A percentile compares a stretch with the other conserved stretches of the same genome.
Conservation (phyloP, 2,797 vertebrate species). For the Nothura maculosa region DNA sequence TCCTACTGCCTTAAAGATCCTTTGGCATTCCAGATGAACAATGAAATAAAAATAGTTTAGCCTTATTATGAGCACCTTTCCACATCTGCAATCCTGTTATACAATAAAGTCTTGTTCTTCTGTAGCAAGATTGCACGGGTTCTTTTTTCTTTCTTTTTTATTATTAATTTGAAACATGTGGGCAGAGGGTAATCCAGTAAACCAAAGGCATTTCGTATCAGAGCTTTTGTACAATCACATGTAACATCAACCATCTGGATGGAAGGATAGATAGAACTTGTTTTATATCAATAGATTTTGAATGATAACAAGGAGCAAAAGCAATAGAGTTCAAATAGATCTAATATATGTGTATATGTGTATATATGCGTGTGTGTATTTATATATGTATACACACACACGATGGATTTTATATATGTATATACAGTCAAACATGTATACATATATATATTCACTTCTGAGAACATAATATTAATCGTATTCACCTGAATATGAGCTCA, state of each 20-base stretch:
- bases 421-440: neutral
- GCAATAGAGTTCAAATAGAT: conserved; percentile 33
- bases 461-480: neutral
- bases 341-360: neutral
- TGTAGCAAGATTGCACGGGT: conserved; percentile 80
- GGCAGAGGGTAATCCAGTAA: conserved; percentile 86
- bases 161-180: conserved; percentile 88
- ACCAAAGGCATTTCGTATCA: conserved; percentile 85
- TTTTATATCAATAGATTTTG: conserved; percentile 49
- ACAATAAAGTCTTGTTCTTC: conserved; percentile 88
- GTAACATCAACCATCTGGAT: conserved; percentile 85
- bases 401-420: neutral
- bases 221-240: conserved; percentile 81
- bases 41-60: conserved; percentile 80
- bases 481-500: neutral
- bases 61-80: conserved; percentile 85
- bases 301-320: conserved; percentile 56
- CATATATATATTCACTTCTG: conserved; percentile 1
- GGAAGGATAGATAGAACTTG: conserved; percentile 66
- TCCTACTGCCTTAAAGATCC: conserved; percentile 75
- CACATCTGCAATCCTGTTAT: conserved; percentile 85
- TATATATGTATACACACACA: too few relatives aligned
- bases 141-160: conserved; percentile 75
- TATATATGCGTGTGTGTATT: neutral
- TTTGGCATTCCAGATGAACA: conserved; percentile 81